Evolutionary conservation across 2,113 vertebrate species (phyloP).

Genomic region (Microcebus murinus): DNA sequence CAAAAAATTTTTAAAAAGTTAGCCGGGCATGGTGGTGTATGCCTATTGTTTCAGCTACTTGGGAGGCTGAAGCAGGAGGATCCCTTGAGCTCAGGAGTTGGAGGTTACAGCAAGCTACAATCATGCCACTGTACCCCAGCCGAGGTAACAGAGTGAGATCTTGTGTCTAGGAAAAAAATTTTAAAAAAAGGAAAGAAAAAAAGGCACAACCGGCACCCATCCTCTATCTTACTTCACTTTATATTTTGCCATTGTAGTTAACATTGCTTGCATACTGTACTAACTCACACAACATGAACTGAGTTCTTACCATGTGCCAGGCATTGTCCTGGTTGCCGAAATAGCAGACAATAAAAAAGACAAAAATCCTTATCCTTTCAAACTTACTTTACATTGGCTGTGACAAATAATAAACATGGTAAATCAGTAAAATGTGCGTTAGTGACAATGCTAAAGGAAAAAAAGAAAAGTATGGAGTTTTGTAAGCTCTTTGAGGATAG

Average conservation of each 20-base stretch:
- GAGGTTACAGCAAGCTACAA: too few relatives aligned
- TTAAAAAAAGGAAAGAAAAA: too few relatives aligned
- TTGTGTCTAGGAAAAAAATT: too few relatives aligned
- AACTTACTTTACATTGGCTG: background rate
- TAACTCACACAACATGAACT: background rate
- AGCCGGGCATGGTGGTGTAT: too few relatives aligned
- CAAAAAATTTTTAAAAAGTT: too few relatives aligned
- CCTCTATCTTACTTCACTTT: background rate
- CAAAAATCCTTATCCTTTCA: background rate
- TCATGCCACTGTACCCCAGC: too few relatives aligned
- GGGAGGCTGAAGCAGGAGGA: too few relatives aligned
- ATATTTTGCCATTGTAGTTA: background rate
- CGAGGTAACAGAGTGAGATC: too few relatives aligned
- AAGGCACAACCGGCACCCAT: background rate
- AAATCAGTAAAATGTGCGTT: background rate
- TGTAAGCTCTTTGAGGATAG: background rate
- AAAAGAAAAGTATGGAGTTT: background rate
- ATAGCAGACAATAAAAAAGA: background rate
- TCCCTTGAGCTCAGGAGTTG: too few relatives aligned
- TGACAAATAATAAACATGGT: background rate
- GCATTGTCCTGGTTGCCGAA: background rate
- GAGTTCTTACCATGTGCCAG: background rate
- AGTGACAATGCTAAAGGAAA: background rate
- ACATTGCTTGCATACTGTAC: background rate
- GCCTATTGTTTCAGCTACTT: too few relatives aligned